These are phyloP conservation scores for Ethmia dodecea DNA, from an alignment of 2,888 invertebrate species.

Conservation along the genomic window DNA sequence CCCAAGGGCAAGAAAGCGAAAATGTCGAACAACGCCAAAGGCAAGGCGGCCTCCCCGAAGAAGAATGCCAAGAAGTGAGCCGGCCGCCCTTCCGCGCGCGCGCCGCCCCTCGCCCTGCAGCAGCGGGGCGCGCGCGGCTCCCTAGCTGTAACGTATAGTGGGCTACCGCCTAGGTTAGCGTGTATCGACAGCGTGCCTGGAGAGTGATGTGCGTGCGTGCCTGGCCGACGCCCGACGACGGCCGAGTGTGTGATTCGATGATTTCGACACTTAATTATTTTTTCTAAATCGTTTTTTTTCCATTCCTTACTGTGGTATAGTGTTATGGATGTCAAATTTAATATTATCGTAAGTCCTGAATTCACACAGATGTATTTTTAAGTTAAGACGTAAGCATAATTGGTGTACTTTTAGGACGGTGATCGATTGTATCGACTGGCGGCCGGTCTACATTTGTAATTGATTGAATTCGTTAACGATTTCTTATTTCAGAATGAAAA, in stretches of 20 bases:
- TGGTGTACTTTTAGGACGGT: conserved; percentile 61
- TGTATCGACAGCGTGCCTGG: conserved; percentile 37
- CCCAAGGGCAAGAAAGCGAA: conserved; percentile 89
- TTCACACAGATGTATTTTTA: conserved; percentile 30
- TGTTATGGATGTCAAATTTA: conserved; percentile 63
- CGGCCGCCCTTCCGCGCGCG: conserved; percentile 20
- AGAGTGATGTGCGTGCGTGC: conserved; percentile 3
- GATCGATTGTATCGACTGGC: conserved; percentile 48
- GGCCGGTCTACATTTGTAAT: conserved; percentile 37
- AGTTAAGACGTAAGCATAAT: conserved; percentile 71
- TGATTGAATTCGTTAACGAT: conserved; percentile 63
- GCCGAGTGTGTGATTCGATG: conserved; percentile 31
- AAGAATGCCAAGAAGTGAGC: conserved; percentile 80
- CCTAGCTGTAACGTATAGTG: conserved; percentile 55
- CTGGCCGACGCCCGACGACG: conserved; percentile 3
- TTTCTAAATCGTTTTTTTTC: conserved; percentile 55
- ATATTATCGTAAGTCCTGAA: conserved; percentile 11
- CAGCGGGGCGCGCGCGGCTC: conserved; percentile 17
- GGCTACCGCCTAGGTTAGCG: conserved; percentile 64
- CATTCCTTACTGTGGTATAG: conserved; percentile 76
- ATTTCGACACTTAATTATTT: conserved; percentile 50
- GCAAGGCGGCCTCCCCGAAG: conserved; percentile 83
- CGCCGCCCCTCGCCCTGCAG: conserved; percentile 18
- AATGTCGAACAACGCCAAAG: conserved; percentile 83
- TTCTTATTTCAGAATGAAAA: conserved; percentile 68